Evolutionary conservation across 2,888 invertebrate genomes (phyloP), one percentile per base, ranked within the genome.

Genomic region (Agriopis aurantiaria): DNA sequence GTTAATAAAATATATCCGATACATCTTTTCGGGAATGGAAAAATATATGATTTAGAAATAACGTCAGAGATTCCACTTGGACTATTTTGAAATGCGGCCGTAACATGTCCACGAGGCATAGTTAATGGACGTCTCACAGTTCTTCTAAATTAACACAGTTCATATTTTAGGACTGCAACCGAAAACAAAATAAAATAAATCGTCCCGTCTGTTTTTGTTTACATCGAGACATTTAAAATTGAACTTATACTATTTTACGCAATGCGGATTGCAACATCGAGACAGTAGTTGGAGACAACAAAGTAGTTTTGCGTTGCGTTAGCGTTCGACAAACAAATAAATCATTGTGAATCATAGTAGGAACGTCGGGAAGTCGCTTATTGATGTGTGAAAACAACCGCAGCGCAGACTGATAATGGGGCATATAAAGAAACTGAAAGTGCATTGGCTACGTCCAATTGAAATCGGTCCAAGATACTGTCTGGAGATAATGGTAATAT

Each of bases 401-500:
- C 43, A 62, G 33, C 63, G 8, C 62, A 53, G 52, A 43, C 52
- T 52, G 48, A 68, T 72, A 67, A 71, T 56, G 68, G 63, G 65
- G 51, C 40, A 68, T 49, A 69, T 67, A 60, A 73, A 66, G 76
- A 78, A 91, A 91, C 80, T 79, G 89, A 91, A 90, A 91, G 90
- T 90, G 86, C 82, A 86, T 83, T 83, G 82, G 82, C 76, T 84
- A 82, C 78, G 82, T 85, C 84, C 86, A 89, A 86, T 93, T 93
- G 93, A 90, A 88, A 85, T 86, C 75, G 83, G 80, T 92, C 93
- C 93, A 93, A 93, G 93, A 93, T 90, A 84, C 91, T 91, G 93
- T 92, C 92, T 83, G 77, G 79, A 85, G 93, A 93, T 92, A 92
- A 89, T 88, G 88, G 85, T 91, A 93, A 92, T 84, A 83, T 78